Percentiles rank a stretch among this genome's conserved stretches.
These are phyloP conservation scores for Caenorhabditis latens DNA, from an alignment of 1,140 invertebrate species.

Conservation along the genomic window DNA sequence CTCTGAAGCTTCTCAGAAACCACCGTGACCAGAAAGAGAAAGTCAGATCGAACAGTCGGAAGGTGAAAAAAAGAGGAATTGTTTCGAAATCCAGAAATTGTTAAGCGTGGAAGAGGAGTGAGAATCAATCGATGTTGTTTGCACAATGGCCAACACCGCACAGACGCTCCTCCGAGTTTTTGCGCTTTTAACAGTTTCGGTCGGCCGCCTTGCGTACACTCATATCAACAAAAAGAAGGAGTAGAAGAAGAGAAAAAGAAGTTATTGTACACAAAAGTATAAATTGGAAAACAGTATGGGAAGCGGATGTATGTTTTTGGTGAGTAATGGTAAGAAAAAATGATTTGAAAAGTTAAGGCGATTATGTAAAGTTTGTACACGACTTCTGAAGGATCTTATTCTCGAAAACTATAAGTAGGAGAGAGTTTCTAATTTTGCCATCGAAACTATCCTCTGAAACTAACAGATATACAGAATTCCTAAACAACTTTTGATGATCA, in stretches of 20 bases:
- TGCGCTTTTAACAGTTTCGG: constrained; percentile 56
- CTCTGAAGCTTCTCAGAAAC: too few species aligned
- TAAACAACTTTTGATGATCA: too few species aligned
- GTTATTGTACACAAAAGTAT: neutral
- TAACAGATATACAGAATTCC: too few species aligned
- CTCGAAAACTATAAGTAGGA: too few species aligned
- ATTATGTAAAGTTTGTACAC: too few species aligned
- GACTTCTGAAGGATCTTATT: too few species aligned
- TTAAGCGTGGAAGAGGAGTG: neutral
- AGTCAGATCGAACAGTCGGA: neutral
- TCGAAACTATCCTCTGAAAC: too few species aligned
- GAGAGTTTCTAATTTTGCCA: too few species aligned
- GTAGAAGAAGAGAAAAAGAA: neutral
- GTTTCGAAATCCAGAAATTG: neutral
- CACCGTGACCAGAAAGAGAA: too few species aligned
- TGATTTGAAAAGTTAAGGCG: too few species aligned
- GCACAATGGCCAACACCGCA: neutral
- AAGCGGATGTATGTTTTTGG: constrained; percentile 8
- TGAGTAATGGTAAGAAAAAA: neutral
- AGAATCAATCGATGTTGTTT: constrained; percentile 45
- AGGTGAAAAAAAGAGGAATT: neutral
- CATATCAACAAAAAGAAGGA: constrained; percentile 4
- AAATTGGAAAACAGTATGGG: neutral
- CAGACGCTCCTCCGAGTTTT: constrained; percentile 16
- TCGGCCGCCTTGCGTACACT: constrained; percentile 41